Conservation (phyloP, 2,888 invertebrate species). For the Philereme transversata region DNA sequence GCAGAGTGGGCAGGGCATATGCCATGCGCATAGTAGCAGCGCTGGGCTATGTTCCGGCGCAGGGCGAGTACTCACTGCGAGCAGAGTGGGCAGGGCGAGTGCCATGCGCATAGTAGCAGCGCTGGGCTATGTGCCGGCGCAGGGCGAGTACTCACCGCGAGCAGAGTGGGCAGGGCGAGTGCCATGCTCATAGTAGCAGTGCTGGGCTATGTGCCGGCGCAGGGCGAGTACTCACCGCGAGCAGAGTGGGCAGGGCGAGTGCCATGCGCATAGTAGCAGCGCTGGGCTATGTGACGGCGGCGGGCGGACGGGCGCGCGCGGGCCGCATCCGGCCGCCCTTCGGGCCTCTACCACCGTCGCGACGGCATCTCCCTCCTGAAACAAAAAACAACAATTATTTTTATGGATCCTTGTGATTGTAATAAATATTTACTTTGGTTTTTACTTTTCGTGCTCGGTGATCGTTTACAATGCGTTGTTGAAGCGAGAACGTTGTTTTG, state of each 20-base stretch:
- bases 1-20: too few relatives aligned
- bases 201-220: neutral
- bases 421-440: neutral
- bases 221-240: conserved; percentile 86
- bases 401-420: too few relatives aligned
- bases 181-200: too few relatives aligned
- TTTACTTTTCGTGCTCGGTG: too few relatives aligned
- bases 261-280: conserved; percentile 92
- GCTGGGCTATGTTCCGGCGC: neutral
- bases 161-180: too few relatives aligned
- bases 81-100: too few relatives aligned
- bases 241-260: conserved; percentile 88
- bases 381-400: conserved; percentile 20
- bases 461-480: too few relatives aligned
- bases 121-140: neutral
- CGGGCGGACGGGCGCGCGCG: conserved; percentile 81
- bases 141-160: too few relatives aligned
- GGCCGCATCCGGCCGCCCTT: conserved; percentile 80
- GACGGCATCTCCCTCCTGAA: conserved; percentile 69
- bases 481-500: too few relatives aligned
- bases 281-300: conserved; percentile 80
- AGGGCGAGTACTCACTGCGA: too few relatives aligned
- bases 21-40: too few relatives aligned
- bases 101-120: too few relatives aligned
- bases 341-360: conserved; percentile 74